Evolutionary conservation across 2,797 vertebrate species (phyloP).

Genomic region (Fundulus diaphanus): DNA sequence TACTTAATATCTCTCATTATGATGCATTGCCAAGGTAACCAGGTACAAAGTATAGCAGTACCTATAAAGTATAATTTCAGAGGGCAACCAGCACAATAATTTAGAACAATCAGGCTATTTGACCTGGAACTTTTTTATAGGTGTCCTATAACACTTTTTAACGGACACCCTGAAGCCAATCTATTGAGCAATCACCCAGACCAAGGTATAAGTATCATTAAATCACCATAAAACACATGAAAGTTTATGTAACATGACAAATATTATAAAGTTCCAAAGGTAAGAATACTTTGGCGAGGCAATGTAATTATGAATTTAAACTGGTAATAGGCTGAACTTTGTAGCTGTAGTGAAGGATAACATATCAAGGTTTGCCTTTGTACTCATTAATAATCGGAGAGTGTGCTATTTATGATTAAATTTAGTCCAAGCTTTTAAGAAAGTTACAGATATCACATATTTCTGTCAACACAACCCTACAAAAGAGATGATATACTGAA

Average conservation of each 20-base stretch:
- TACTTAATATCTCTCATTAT: too few relatives aligned
- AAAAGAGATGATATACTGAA: neutral
- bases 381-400: neutral
- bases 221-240: neutral
- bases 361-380: neutral
- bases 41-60: too few relatives aligned
- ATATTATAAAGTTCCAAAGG: neutral
- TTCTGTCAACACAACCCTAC: neutral
- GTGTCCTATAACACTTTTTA: too few relatives aligned
- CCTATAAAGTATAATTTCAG: too few relatives aligned
- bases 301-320: slow-evolving; percentile 38
- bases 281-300: too few relatives aligned
- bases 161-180: too few relatives aligned
- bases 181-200: too few relatives aligned
- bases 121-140: too few relatives aligned
- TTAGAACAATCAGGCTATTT: too few relatives aligned
- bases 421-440: neutral
- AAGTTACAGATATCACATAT: neutral
- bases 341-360: neutral
- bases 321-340: neutral
- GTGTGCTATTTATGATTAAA: neutral
- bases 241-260: neutral
- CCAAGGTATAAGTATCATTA: too few relatives aligned
- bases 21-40: too few relatives aligned
- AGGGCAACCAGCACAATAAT: too few relatives aligned